Percentiles rank a stretch among this genome's conserved stretches.
Evolutionary conservation across 2,797 vertebrate genomes (phyloP).

Genomic region (Spea hammondii): DNA sequence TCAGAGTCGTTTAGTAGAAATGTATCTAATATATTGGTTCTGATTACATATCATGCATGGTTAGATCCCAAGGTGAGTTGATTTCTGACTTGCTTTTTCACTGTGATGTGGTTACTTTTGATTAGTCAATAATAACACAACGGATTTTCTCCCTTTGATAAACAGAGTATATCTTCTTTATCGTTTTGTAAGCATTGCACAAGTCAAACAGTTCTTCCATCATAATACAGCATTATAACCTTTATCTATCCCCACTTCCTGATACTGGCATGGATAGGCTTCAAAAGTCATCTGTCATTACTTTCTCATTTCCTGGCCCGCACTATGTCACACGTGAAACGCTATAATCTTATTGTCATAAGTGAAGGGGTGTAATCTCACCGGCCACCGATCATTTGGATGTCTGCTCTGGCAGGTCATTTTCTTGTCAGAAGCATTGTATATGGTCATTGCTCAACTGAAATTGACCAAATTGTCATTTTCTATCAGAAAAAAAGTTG

Average conservation of each 20-base stretch:
- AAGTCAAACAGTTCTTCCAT: slow-evolving; percentile 12
- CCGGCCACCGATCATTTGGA: slow-evolving; percentile 7
- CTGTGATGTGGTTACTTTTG: not conserved
- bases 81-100: not conserved
- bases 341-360: slow-evolving; percentile 27
- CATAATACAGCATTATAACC: slow-evolving; percentile 16
- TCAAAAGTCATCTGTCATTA: slow-evolving; percentile 22
- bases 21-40: not conserved
- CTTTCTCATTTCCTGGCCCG: slow-evolving; percentile 23
- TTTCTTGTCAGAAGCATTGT: slow-evolving; percentile 9
- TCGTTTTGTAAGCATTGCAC: slow-evolving; percentile 5
- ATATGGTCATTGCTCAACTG: slow-evolving; percentile 13
- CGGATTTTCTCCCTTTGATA: not conserved
- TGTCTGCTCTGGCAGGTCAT: slow-evolving; percentile 11
- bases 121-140: not conserved
- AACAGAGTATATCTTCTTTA: not conserved
- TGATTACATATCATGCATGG: not conserved
- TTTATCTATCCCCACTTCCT: slow-evolving; percentile 16
- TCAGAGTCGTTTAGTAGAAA: not conserved
- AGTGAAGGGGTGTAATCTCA: slow-evolving; percentile 16
- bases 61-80: not conserved
- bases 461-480: slow-evolving; percentile 14
- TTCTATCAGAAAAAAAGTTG: not conserved
- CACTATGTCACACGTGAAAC: slow-evolving; percentile 30
- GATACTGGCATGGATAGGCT: slow-evolving; percentile 32